Base-by-base conservation (phyloP, 1,140 invertebrate genomes). In the Vanessa atalanta region DNA sequence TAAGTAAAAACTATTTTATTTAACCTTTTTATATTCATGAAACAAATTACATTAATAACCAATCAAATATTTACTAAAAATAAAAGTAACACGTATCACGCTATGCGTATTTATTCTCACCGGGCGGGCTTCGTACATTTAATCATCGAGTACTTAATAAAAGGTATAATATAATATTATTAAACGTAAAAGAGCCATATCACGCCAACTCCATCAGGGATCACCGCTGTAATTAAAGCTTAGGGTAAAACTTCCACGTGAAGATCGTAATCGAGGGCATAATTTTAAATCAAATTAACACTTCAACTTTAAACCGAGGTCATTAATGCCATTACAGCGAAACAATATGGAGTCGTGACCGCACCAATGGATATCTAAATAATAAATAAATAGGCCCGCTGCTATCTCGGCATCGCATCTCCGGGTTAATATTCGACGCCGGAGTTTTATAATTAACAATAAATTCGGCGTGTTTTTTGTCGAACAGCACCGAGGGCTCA, bases 271-370 rank as follows among this genome's bases (percentile, higher is more conserved):
- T 93, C 89, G 79, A 75, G 79, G 78, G 81, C 85, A 89, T 93
- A 91, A 91, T 91, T 93, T 93, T 90, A 91, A 93, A 91, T 91
- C 89, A 91, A 93, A 93, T 93, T 93, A 93, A 93, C 91, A 91
- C 91, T 93, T 93, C 89, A 91, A 93, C 88, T 93, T 91, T 91
- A 88, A 91, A 88, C 86, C 88, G 89, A 88, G 91, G 89, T 91
- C 89, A 90, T 92, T 91, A 91, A 89, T 90, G 90, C 81, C 87
- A 91, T 91, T 91, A 91, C 83, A 81, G 78, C 87, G 87, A 91
- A 91, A 91, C 89, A 91, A 91, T 90, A 91, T 88, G 88, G 84
- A 90, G 86, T 93, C 91, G 89, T 93, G 91, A 93, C 91, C 89
- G 89, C 85, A 74, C 78, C 83, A 84, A 83, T 88, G 84, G 87